phyloP scores from a whole-genome alignment of 2,888 invertebrate genomes.

The Carpatolechia fugitivella region DNA sequence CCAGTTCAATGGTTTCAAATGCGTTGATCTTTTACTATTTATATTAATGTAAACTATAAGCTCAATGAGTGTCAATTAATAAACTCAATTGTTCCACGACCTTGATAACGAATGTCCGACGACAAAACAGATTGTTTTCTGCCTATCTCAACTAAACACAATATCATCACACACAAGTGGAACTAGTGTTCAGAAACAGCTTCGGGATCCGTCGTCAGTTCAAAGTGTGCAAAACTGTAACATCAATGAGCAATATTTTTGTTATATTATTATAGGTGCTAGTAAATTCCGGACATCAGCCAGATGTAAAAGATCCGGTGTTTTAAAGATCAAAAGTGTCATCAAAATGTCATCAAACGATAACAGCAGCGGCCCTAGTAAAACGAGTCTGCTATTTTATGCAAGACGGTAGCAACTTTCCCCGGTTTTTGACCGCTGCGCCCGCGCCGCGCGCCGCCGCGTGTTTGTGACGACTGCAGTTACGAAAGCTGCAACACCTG shows the following conservation, averaged over 20 bases:
- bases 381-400: constrained; percentile 45
- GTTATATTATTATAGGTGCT: background rate
- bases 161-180: constrained; percentile 16
- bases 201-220: too few relatives aligned
- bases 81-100: constrained; percentile 49
- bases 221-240: constrained; percentile 11
- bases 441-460: constrained; percentile 26
- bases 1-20: constrained; percentile 29
- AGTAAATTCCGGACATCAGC: constrained; percentile 11
- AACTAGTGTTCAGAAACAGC: background rate
- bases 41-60: constrained; percentile 35
- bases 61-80: constrained; percentile 50
- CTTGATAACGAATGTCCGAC: constrained; percentile 46
- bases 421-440: constrained; percentile 39
- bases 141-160: constrained; percentile 36
- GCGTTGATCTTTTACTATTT: constrained; percentile 34
- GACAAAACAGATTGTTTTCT: constrained; percentile 43
- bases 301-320: constrained; percentile 2
- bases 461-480: constrained; percentile 53
- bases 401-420: constrained; percentile 67
- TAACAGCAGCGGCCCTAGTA: constrained; percentile 39
- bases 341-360: constrained; percentile 18
- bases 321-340: constrained; percentile 15
- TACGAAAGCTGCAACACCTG: constrained; percentile 65
- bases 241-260: constrained; percentile 1